phyloP scores from a whole-genome alignment of 2,113 vertebrate species.

The Pycnonotus jocosus region DNA sequence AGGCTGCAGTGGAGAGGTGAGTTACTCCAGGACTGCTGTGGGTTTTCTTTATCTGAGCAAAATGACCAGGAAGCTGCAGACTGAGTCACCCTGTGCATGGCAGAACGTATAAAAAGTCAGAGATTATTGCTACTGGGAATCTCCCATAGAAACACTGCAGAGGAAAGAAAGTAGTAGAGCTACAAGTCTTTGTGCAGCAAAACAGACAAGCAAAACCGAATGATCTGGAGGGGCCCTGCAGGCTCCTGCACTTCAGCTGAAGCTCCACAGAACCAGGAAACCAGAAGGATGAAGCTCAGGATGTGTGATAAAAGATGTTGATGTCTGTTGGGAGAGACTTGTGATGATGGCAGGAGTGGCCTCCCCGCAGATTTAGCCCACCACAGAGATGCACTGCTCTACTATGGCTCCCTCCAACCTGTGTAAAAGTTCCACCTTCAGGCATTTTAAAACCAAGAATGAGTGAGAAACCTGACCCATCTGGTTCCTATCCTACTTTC shows the following conservation, averaged over 20 bases:
- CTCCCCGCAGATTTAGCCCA: not conserved
- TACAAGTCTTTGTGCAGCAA: not conserved
- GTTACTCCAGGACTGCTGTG: not conserved
- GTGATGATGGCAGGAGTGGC: fast-evolving
- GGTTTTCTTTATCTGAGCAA: not conserved
- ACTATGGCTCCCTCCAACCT: not conserved
- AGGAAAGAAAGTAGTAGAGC: not conserved
- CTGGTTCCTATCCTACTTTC: not conserved
- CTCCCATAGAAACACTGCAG: not conserved
- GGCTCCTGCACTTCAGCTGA: not conserved
- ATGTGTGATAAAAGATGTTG: not conserved
- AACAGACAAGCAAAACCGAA: not conserved
- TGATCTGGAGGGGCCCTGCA: fast-evolving
- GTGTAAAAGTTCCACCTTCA: not conserved
- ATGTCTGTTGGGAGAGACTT: not conserved
- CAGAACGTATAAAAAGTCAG: not conserved
- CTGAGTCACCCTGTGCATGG: not conserved
- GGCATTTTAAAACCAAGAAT: not conserved
- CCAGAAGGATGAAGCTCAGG: not conserved
- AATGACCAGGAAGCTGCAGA: not conserved
- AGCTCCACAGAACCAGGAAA: not conserved
- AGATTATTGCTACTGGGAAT: not conserved
- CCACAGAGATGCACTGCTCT: fast-evolving
- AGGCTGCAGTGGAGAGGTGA: not conserved
- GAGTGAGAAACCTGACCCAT: not conserved